Evolutionary conservation across 2,797 vertebrate genomes (phyloP).

Genomic region (Numenius phaeopus): DNA sequence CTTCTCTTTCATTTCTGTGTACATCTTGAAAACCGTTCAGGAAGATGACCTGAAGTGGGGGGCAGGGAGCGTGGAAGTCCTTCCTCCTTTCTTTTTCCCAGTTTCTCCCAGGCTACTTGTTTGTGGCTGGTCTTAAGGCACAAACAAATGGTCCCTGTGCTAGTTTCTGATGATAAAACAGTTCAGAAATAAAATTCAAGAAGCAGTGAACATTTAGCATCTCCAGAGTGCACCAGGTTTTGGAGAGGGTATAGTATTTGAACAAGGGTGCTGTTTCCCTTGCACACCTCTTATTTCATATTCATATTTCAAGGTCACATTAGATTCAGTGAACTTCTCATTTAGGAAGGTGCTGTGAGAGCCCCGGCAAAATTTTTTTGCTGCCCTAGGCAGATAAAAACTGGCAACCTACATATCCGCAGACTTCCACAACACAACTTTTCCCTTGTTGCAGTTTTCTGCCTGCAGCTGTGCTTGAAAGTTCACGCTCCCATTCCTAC

Average conservation of each 20-base stretch:
- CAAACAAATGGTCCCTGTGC: neutral
- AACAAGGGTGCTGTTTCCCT: neutral
- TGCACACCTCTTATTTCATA: neutral
- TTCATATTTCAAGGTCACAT: neutral
- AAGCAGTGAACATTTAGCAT: neutral
- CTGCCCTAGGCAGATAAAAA: neutral
- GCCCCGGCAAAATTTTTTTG: neutral
- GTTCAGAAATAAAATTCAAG: neutral
- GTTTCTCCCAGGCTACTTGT: neutral
- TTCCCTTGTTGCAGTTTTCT: neutral
- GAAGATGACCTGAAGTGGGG: neutral
- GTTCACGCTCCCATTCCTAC: neutral
- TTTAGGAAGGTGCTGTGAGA: neutral
- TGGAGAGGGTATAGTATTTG: neutral
- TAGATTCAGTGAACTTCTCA: neutral
- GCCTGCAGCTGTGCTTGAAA: constrained; percentile 12
- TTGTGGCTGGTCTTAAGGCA: neutral
- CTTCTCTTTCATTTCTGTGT: neutral
- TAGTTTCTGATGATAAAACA: neutral
- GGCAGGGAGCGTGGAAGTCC: neutral
- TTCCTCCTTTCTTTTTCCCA: neutral
- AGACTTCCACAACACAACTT: neutral
- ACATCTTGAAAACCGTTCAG: neutral
- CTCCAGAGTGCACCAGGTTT: neutral
- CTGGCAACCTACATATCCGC: neutral